Conservation (phyloP, 2,888 invertebrate species). For the Erebia epiphron region DNA sequence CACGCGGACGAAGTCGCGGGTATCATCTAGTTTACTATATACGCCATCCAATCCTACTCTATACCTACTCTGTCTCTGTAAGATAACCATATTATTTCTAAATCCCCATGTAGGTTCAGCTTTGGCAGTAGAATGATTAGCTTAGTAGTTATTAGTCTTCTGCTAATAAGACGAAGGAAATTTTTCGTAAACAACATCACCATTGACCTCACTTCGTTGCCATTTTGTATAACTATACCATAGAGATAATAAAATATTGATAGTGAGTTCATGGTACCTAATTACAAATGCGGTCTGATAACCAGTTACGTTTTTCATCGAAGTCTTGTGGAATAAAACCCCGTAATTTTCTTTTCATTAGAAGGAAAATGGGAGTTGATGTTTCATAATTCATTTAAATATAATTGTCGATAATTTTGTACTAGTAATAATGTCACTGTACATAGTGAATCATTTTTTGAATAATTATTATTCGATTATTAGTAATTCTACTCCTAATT, state of each 20-base stretch:
- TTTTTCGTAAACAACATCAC: too few relatives aligned
- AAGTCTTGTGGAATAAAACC: neutral
- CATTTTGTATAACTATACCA: neutral
- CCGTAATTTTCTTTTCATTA: constrained; percentile 18
- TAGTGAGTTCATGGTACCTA: neutral
- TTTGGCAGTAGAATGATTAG: too few relatives aligned
- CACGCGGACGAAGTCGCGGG: too few relatives aligned
- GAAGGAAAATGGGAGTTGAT: constrained; percentile 21
- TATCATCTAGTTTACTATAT: too few relatives aligned
- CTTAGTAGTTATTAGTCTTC: too few relatives aligned
- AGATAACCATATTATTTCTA: too few relatives aligned
- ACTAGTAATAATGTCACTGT: neutral
- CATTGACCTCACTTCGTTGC: too few relatives aligned
- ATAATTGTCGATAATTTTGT: constrained; percentile 20
- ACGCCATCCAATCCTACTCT: too few relatives aligned
- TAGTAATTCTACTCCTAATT: neutral
- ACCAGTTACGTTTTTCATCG: constrained; percentile 18
- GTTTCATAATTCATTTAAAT: neutral
- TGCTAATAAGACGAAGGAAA: too few relatives aligned
- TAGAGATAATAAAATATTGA: neutral
- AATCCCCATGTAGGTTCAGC: too few relatives aligned
- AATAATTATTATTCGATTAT: neutral
- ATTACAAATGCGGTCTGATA: constrained; percentile 13
- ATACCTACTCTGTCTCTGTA: too few relatives aligned
- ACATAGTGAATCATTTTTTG: constrained; percentile 18